phyloP scores from a whole-genome alignment of 2,888 invertebrate species.

The Anagyrus pseudococci region DNA sequence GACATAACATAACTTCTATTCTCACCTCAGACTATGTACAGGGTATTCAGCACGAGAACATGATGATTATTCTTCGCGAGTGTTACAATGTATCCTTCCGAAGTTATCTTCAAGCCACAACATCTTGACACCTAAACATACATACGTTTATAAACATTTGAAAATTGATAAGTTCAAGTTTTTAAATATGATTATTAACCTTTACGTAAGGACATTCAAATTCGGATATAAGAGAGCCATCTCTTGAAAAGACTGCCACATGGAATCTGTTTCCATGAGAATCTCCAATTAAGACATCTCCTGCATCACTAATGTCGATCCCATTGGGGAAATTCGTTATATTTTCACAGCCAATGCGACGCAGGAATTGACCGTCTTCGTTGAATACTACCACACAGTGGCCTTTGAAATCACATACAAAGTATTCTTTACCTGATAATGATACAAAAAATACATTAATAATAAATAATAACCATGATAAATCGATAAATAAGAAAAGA shows the following conservation, averaged over 20 bases:
- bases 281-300: slow-evolving; percentile 95
- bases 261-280: slow-evolving; percentile 98
- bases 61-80: slow-evolving; percentile 99
- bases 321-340: slow-evolving; percentile 98
- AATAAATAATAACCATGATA: slow-evolving; percentile 1
- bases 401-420: slow-evolving; percentile 97
- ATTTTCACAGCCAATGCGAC: slow-evolving; percentile 94
- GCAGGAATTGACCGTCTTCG: slow-evolving; percentile 88
- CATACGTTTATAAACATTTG: slow-evolving; percentile 6
- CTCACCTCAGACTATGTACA: slow-evolving; percentile 86
- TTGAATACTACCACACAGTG: slow-evolving; percentile 97
- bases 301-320: slow-evolving; percentile 96
- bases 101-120: slow-evolving; percentile 96
- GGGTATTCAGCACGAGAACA: slow-evolving; percentile 93
- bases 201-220: slow-evolving; percentile 98
- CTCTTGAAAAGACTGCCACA: slow-evolving; percentile 92
- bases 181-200: slow-evolving; percentile 64
- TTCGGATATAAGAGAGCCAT: slow-evolving; percentile 86
- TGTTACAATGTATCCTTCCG: slow-evolving; percentile 94
- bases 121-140: slow-evolving; percentile 89
- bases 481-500: too few relatives aligned
- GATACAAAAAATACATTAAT: slow-evolving; percentile 8
- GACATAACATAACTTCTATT: slow-evolving; percentile 46
- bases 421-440: slow-evolving; percentile 83
- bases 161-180: not conserved